Evolutionary conservation across 2,888 invertebrate species (phyloP), one percentile per base, ranked within the genome.

Genomic region (Agrotis segetum): DNA sequence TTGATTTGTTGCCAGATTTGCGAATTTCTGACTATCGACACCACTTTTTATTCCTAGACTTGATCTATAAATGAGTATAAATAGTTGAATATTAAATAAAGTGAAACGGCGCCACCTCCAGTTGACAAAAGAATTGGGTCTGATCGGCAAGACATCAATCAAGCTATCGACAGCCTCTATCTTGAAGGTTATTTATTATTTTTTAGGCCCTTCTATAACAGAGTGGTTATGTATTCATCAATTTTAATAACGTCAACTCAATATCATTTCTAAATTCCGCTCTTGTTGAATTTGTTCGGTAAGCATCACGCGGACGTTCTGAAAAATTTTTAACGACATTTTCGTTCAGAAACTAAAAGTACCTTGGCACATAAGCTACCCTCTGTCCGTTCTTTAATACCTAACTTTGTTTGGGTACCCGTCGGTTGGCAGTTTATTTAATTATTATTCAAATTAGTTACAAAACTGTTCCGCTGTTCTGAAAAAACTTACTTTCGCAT

Each of bases 371-470:
- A 7, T 17, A 24, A n/a, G 9, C 11, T 62, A 29, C 44, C 24
- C 63, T 44, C 24, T 29, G 16, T 29, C 19, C 29, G 44, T 24
- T 19, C 63, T 16, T 16, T 16, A n/a, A 65, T n/a, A 40, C 24
- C 21, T 53, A 34, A 70, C n/a, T 70, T 53, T n/a, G 11, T 46
- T 21, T 17, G 21, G 52, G 9, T 44, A 44, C 14, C 11, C 21
- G 1, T 17, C 16, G 21, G 46, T 55, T 29, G 11, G 19, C 49
- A 50, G 49, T 70, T 71, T 59, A 49, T 71, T 24, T 24, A 19
- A 69, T 58, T 71, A 44, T 71, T 70, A 52, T 73, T 46, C 52
- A 71, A 73, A 52, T 46, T 70, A 34, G 44, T 72, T 46, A 16
- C 52, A 24, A 73, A 73, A 52, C 70, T 21, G 4, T 44, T 44